These are phyloP conservation scores for Decapterus maruadsi DNA, from an alignment of 2,797 vertebrate genomes.

Conservation along the genomic window DNA sequence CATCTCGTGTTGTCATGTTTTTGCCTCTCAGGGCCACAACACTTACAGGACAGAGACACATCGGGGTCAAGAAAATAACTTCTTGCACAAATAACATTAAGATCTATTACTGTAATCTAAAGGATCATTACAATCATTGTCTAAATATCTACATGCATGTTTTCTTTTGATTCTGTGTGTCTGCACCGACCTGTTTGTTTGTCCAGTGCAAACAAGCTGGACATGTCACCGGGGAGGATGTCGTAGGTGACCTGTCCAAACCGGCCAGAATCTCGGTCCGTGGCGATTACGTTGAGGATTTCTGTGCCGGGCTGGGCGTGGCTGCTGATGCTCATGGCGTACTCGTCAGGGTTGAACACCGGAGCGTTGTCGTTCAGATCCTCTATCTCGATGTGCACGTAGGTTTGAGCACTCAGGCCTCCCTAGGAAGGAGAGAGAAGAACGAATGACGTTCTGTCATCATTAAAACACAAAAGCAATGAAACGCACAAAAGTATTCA, in stretches of 20 bases:
- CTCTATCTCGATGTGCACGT: constrained; percentile 92
- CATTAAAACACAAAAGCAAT: too few species aligned
- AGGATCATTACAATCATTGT: too few species aligned
- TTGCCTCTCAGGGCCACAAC: not conserved
- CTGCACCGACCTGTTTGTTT: constrained; percentile 87
- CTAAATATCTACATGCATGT: too few species aligned
- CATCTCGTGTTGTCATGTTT: too few species aligned
- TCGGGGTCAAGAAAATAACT: not conserved
- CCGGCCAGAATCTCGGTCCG: constrained; percentile 89
- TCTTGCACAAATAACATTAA: too few species aligned
- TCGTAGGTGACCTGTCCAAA: constrained; percentile 89
- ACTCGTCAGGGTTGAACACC: constrained; percentile 88
- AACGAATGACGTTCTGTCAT: not conserved
- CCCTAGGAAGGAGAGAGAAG: constrained; percentile 81
- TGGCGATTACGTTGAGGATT: constrained; percentile 88
- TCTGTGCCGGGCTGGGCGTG: constrained; percentile 90
- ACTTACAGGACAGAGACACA: not conserved
- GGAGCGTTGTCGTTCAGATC: constrained; percentile 94
- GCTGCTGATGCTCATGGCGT: constrained; percentile 89
- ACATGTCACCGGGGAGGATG: constrained; percentile 87
- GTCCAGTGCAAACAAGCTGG: constrained; percentile 89
- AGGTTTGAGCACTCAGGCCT: constrained; percentile 92
- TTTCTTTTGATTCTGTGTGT: not conserved
- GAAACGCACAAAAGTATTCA: too few species aligned
- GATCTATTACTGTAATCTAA: too few species aligned